Conservation (phyloP, 2,797 vertebrate genomes). For the Sebastes taczanowskii region DNA sequence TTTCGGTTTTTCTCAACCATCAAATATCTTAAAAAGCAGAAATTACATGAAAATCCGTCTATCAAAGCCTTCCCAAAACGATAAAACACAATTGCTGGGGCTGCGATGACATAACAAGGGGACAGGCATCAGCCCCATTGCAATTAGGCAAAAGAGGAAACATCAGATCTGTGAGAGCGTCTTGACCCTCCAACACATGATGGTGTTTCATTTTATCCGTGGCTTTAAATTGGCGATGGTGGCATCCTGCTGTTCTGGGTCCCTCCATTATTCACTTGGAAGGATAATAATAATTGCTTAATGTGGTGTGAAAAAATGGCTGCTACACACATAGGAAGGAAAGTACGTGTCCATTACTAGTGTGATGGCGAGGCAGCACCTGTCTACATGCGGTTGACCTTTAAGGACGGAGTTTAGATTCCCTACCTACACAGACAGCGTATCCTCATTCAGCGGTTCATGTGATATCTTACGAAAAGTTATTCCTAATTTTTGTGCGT, state of each 20-base stretch:
- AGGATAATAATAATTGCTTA: constrained; percentile 61
- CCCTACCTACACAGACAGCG: neutral
- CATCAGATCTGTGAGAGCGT: constrained; percentile 25
- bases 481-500: too few relatives aligned
- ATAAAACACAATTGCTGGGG: constrained; percentile 16
- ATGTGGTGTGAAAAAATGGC: constrained; percentile 59
- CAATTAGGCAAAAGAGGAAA: constrained; percentile 38
- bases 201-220: constrained; percentile 50
- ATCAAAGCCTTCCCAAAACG: neutral
- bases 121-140: constrained; percentile 1
- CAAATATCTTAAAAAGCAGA: neutral
- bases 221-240: constrained; percentile 61
- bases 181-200: constrained; percentile 48
- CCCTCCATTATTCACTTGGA: constrained; percentile 56
- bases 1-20: neutral
- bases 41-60: constrained; percentile 4
- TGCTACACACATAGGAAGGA: constrained; percentile 25
- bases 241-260: constrained; percentile 52
- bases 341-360: neutral
- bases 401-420: neutral
- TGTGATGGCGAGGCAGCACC: neutral
- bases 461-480: too few relatives aligned
- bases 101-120: constrained; percentile 13
- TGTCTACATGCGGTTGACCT: neutral
- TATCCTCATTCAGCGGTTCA: too few relatives aligned